These are phyloP conservation scores for Ophioderma brevispina DNA, from an alignment of 35 echinoderm and acorn worm species.

Conservation along the genomic window DNA sequence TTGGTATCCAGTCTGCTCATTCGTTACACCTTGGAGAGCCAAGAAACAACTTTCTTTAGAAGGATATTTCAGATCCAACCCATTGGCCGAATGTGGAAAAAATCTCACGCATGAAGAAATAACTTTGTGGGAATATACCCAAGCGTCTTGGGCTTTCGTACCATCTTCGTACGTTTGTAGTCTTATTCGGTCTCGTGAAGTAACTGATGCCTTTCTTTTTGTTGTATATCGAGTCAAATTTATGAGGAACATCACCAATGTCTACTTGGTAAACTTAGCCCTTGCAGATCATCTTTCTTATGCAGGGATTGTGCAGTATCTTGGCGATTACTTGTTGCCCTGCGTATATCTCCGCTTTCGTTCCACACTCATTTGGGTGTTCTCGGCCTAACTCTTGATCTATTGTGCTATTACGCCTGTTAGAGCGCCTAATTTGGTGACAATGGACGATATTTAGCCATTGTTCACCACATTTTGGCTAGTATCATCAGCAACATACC, in stretches of 20 bases:
- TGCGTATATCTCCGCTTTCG: neutral
- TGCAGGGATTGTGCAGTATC: neutral
- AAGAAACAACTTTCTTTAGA: no score
- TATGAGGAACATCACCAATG: slow-evolving; percentile 1
- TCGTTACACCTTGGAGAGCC: no score
- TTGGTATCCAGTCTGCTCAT: no score
- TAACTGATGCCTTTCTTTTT: neutral
- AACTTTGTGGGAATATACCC: neutral
- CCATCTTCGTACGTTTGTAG: neutral
- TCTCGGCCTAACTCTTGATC: neutral
- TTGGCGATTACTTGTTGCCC: neutral
- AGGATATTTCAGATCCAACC: no score
- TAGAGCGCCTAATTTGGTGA: neutral
- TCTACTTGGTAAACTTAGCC: slow-evolving; percentile 12
- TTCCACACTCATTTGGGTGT: neutral
- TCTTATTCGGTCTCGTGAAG: neutral
- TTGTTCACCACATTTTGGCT: neutral
- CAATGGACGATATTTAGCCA: neutral
- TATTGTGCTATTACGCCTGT: neutral
- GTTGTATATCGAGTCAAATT: neutral
- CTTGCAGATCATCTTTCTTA: neutral
- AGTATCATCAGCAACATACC: neutral
- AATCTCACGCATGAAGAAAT: neutral
- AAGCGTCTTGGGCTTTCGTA: neutral
- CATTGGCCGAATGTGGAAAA: neutral